A percentile compares a stretch with the other conserved stretches of the same genome.
Evolutionary conservation across 2,797 vertebrate genomes (phyloP).

Genomic region (Choloepus didactylus): DNA sequence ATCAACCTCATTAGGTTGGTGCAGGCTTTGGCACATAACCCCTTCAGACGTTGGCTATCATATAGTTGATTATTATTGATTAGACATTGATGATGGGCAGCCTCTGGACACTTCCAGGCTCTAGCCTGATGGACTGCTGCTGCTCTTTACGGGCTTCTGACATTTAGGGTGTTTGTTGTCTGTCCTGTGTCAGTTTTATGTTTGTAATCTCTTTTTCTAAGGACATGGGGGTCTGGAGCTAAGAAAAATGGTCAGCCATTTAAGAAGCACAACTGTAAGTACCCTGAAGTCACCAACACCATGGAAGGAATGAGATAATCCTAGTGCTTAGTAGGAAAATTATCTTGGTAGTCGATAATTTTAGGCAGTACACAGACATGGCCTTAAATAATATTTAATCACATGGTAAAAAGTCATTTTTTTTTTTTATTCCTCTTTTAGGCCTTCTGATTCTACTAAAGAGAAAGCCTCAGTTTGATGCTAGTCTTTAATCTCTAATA

Average conservation of each 20-base stretch:
- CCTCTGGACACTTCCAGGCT: neutral
- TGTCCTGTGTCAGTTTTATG: constrained; percentile 13
- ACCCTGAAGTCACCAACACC: neutral
- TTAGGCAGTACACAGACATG: neutral
- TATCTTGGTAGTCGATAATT: neutral
- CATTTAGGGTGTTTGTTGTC: neutral
- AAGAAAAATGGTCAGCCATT: neutral
- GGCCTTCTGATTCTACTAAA: neutral
- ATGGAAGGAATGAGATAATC: neutral
- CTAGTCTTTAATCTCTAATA: neutral
- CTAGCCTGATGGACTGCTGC: neutral
- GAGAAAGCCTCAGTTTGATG: constrained; percentile 31
- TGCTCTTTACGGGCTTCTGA: neutral
- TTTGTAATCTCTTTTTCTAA: constrained; percentile 52
- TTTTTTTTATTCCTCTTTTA: constrained; percentile 27
- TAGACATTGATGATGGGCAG: neutral
- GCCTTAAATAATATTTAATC: neutral
- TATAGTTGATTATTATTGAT: neutral
- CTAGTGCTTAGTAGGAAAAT: neutral
- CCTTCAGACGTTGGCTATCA: neutral
- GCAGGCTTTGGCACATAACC: neutral
- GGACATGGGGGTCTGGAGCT: neutral
- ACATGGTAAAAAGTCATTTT: constrained; percentile 11
- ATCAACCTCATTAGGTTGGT: too few species aligned
- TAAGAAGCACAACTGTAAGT: neutral